Evolutionary conservation across 2,888 invertebrate species (phyloP).

Genomic region (Volucella inanis): DNA sequence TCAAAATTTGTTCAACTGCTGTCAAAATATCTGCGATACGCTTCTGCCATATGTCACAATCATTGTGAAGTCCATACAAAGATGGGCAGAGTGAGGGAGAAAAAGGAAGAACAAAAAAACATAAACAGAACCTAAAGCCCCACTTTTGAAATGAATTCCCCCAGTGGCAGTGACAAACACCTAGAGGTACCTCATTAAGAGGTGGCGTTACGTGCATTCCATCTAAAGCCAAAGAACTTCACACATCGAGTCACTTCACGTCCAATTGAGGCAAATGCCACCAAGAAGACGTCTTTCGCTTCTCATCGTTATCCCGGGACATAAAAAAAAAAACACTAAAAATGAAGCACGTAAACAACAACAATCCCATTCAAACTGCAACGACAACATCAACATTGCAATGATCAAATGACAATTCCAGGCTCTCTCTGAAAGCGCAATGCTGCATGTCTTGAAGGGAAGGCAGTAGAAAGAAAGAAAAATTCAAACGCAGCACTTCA

Average conservation of each 20-base stretch:
- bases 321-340: conserved; percentile 23
- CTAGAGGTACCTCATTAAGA: conserved; percentile 70
- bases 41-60: conserved; percentile 28
- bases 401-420: conserved; percentile 69
- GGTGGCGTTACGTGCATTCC: conserved; percentile 74
- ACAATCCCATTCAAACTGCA: conserved; percentile 8
- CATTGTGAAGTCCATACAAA: no score
- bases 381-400: background rate
- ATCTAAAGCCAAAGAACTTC: conserved; percentile 54
- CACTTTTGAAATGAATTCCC: conserved; percentile 59
- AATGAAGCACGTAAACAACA: conserved; percentile 45
- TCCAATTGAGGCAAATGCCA: conserved; percentile 71
- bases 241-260: conserved; percentile 40
- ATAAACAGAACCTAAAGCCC: conserved; percentile 14
- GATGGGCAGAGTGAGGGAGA: background rate
- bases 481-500: conserved; percentile 18
- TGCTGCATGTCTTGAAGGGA: conserved; percentile 3
- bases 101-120: background rate
- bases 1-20: background rate
- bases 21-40: conserved; percentile 27
- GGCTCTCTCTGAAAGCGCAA: conserved; percentile 23
- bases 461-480: background rate
- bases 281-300: conserved; percentile 64
- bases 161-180: conserved; percentile 64
- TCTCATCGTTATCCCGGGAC: conserved; percentile 21